These are phyloP conservation scores for Iguana delicatissima DNA, from an alignment of 2,797 vertebrate genomes.

Conservation along the genomic window DNA sequence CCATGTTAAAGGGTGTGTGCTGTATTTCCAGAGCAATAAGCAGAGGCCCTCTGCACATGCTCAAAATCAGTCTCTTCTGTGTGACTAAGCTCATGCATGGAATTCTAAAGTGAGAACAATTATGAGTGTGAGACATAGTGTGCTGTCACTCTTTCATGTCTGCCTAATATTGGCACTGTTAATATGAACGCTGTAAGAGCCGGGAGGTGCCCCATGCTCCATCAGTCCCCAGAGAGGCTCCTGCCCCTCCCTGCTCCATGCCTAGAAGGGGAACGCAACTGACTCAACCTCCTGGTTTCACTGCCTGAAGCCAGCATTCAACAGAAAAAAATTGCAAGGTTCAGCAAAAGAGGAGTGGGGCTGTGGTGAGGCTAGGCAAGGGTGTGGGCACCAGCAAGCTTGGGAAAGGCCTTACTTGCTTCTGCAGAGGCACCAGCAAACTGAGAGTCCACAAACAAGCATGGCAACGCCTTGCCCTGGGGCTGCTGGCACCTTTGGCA, in stretches of 20 bases:
- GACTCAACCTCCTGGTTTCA: slow-evolving; percentile 74
- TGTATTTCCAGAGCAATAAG: background rate
- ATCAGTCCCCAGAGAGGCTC: background rate
- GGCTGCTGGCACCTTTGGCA: background rate
- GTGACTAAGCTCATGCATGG: background rate
- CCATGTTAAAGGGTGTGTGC: no score
- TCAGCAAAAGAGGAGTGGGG: slow-evolving; percentile 13
- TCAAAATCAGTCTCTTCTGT: background rate
- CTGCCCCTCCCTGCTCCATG: slow-evolving; percentile 41
- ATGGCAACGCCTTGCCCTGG: background rate
- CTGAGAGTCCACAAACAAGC: background rate
- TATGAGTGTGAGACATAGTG: background rate
- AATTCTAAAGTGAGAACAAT: background rate
- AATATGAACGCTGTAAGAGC: background rate
- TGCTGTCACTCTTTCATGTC: background rate
- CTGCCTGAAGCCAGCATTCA: slow-evolving; percentile 63
- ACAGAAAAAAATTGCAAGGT: slow-evolving; percentile 8
- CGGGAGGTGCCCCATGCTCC: background rate
- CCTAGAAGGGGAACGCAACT: slow-evolving; percentile 62
- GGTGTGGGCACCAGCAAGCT: background rate
- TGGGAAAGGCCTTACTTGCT: background rate
- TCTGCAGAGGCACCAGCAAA: background rate
- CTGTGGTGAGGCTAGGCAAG: background rate
- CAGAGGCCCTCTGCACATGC: background rate
- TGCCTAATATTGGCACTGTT: background rate